Percentiles rank a stretch among this genome's conserved stretches.
Evolutionary conservation across 2,888 invertebrate genomes (phyloP).

Genomic region (Phymatocera aterrima): DNA sequence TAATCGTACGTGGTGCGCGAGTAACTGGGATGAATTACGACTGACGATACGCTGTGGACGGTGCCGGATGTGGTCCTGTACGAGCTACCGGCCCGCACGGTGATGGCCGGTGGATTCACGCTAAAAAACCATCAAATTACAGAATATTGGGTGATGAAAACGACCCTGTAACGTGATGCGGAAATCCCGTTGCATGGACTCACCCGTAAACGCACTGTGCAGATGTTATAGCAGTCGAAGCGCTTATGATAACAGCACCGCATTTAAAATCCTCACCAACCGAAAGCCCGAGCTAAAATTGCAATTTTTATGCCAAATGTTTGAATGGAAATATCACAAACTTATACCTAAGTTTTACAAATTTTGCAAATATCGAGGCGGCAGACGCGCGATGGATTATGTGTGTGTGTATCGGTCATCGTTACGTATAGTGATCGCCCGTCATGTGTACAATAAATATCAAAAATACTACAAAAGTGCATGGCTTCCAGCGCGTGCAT

Average conservation of each 20-base stretch:
- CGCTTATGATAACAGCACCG: constrained; percentile 33
- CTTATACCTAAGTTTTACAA: too few relatives aligned
- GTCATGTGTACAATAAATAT: too few relatives aligned
- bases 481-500: too few relatives aligned
- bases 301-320: neutral
- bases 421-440: too few relatives aligned
- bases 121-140: neutral
- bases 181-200: neutral
- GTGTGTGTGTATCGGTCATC: too few relatives aligned
- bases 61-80: neutral
- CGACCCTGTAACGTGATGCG: neutral
- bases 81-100: constrained; percentile 15
- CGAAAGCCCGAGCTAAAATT: constrained; percentile 22
- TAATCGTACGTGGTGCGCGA: constrained; percentile 33
- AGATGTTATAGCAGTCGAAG: constrained; percentile 10
- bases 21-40: constrained; percentile 29
- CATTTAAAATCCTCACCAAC: constrained; percentile 3
- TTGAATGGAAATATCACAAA: neutral
- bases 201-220: constrained; percentile 35
- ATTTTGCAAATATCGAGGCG: neutral
- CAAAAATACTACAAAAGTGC: too few relatives aligned
- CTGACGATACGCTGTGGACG: neutral
- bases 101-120: constrained; percentile 1
- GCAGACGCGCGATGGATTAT: neutral
- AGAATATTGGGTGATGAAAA: neutral